Base-by-base conservation (phyloP, 2,888 invertebrate species). In the Bombylius major region DNA sequence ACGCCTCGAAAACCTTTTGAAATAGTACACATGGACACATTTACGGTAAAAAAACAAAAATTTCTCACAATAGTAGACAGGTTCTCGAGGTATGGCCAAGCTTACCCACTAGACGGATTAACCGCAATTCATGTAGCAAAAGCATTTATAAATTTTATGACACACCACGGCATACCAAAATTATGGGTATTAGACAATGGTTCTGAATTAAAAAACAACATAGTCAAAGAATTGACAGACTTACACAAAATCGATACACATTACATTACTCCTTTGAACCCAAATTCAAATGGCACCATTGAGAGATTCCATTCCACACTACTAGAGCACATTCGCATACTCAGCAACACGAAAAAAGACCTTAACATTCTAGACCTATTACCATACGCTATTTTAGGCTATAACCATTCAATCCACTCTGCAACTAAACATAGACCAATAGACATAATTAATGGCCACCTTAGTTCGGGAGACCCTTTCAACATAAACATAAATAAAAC, bases 21-120 rank as follows among this genome's bases (percentile, higher is more conserved):
- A 50, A 82, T 83, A 61, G 73, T 47, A 12, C 52, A 52, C n/a
- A 9, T 47, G 12, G 52, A 52, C 14, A 52, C 52, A 3, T 52
- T 52, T 33, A 52, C 46, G 33, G 6, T 52, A 46, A 52, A 45
- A 9, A 45, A 46, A 44, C 52, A 52, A n/a, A 52, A 52, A 52
- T 46, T 52, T 45, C 46, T 52, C 6, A 46, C 46, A 32, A 46
- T 52, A 52, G 13, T 46, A 11, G 14, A 52, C 14, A 52, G 12
- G 33, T 46, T 52, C 31, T 52, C 52, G n/a, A 45, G 11, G 8
- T 52, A 52, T 12, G 47, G 9, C 5, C 47, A 47, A 12, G 31
- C 47, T 1, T 31, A 47, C 23, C 47, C 47, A 8, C 14, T 46
- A 33, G 45, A 45, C 13, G 46, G 46, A 13, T 34, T 52, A 33